A percentile compares a stretch with the other conserved stretches of the same genome.
Evolutionary conservation across 2,888 invertebrate genomes (phyloP).

Genomic region (Dendrolimus pini): DNA sequence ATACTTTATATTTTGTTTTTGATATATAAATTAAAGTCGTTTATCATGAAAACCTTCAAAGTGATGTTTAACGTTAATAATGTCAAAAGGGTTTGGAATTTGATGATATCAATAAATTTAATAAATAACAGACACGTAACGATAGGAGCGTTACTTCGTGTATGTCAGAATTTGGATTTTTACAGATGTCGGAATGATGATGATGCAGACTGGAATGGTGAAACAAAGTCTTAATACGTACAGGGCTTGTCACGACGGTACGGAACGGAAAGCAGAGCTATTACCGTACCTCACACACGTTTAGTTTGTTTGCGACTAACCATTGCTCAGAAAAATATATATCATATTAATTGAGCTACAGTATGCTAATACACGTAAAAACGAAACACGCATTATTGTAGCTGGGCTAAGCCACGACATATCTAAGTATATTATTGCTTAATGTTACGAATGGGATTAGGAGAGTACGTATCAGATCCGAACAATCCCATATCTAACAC

Average conservation of each 20-base stretch:
- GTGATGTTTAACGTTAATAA: no score
- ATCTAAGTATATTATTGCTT: slow-evolving; percentile 41
- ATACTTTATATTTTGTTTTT: no score
- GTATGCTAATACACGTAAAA: slow-evolving; percentile 67
- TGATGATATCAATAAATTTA: background rate
- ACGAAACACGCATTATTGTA: slow-evolving; percentile 65
- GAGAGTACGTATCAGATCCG: slow-evolving; percentile 25
- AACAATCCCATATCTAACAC: slow-evolving; percentile 26
- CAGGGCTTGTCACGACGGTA: slow-evolving; percentile 88
- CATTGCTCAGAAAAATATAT: slow-evolving; percentile 53
- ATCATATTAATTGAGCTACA: slow-evolving; percentile 45
- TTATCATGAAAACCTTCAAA: no score
- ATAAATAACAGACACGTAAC: slow-evolving; percentile 17
- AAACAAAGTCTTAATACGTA: slow-evolving; percentile 90
- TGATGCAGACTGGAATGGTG: slow-evolving; percentile 98
- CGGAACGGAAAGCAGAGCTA: slow-evolving; percentile 72
- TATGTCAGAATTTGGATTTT: slow-evolving; percentile 81
- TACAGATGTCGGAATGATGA: slow-evolving; percentile 97
- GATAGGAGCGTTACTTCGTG: slow-evolving; percentile 55
- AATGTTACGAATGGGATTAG: slow-evolving; percentile 17
- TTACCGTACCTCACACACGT: slow-evolving; percentile 67
- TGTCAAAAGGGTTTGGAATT: slow-evolving; percentile 12
- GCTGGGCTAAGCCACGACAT: slow-evolving; percentile 59
- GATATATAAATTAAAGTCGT: no score
- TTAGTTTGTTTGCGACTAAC: slow-evolving; percentile 74